Evolutionary conservation across 2,113 vertebrate species (phyloP).

Genomic region (Lagopus muta): DNA sequence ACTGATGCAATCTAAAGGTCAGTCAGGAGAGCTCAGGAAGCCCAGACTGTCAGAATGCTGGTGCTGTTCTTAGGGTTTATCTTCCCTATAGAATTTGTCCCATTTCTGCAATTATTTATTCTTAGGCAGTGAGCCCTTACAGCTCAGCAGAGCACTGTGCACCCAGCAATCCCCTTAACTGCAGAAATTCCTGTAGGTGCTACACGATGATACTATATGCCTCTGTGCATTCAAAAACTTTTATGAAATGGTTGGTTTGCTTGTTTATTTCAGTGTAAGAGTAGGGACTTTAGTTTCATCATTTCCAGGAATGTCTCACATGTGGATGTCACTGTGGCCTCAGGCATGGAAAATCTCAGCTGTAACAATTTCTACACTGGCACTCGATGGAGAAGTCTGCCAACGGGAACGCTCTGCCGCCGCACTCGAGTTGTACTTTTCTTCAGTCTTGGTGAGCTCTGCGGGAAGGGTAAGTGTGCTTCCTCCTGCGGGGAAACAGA

Average conservation of each 20-base stretch:
- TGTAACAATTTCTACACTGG: fast-evolving
- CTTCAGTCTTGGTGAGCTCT: neutral
- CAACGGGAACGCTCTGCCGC: fast-evolving
- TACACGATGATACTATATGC: neutral
- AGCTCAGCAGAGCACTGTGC: neutral
- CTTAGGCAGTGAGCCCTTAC: neutral
- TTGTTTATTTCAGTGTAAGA: neutral
- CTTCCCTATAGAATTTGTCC: neutral
- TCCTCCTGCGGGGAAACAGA: fast-evolving
- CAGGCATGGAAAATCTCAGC: neutral
- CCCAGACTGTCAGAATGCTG: neutral
- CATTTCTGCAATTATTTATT: neutral
- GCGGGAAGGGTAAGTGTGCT: neutral
- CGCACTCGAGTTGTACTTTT: neutral
- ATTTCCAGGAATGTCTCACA: neutral
- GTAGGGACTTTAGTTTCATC: neutral
- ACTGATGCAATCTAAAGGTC: neutral
- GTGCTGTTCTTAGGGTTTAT: neutral
- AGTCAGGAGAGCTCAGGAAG: neutral
- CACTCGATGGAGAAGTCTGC: neutral
- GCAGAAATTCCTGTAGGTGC: neutral
- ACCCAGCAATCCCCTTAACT: neutral
- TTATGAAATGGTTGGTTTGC: neutral
- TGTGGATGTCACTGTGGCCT: neutral
- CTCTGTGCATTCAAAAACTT: neutral